Evolutionary conservation across 2,888 invertebrate genomes (phyloP).

Genomic region (Carpatolechia fugitivella): DNA sequence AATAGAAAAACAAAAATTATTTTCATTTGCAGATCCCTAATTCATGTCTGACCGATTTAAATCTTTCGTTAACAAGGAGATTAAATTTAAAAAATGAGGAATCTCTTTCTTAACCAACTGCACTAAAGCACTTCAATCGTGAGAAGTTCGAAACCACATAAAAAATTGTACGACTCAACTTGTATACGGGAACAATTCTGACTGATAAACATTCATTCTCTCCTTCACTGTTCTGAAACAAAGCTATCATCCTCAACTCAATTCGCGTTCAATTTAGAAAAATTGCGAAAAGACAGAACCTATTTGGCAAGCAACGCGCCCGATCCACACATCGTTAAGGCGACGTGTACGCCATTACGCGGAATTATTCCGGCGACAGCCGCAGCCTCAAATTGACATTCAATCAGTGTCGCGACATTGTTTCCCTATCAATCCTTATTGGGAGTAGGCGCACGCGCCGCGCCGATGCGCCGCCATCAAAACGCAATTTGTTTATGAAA

Average conservation of each 20-base stretch:
- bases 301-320: constrained; percentile 33
- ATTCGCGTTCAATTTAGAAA: constrained; percentile 1
- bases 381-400: constrained; percentile 70
- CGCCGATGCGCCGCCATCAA: constrained; percentile 73
- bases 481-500: constrained; percentile 80
- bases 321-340: constrained; percentile 64
- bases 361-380: constrained; percentile 58
- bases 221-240: too few species aligned
- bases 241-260: not conserved
- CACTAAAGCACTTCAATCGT: too few species aligned
- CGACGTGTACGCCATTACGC: constrained; percentile 62
- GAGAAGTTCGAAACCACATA: too few species aligned
- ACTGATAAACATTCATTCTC: too few species aligned
- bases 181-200: too few species aligned
- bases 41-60: too few species aligned
- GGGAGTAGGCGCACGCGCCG: constrained; percentile 65
- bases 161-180: too few species aligned
- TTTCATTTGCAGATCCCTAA: too few species aligned
- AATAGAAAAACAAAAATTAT: not conserved
- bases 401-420: constrained; percentile 76
- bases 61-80: too few species aligned
- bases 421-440: constrained; percentile 78
- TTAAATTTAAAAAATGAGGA: too few species aligned
- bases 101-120: too few species aligned
- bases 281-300: constrained; percentile 18